Conservation (phyloP, 2,888 invertebrate species). For the Exocentrus adspersus region DNA sequence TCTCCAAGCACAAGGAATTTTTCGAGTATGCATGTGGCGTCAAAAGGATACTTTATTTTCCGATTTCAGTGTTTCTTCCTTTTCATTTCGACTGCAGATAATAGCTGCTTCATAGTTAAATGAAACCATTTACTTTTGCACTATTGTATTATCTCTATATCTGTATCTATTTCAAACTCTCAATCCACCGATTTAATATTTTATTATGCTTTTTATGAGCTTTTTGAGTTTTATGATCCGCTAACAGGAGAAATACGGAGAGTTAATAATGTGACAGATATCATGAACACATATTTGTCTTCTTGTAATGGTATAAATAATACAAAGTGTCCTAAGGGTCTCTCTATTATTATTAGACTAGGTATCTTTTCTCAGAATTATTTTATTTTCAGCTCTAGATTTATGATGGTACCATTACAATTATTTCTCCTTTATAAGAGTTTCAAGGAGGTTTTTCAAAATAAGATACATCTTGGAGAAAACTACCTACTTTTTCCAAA, state of each 20-base stretch:
- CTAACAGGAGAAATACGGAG: constrained; percentile 3
- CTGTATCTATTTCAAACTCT: no score
- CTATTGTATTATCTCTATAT: no score
- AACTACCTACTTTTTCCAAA: no score
- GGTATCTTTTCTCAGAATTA: no score
- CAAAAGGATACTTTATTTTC: constrained; percentile 5
- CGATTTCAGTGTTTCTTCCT: background rate
- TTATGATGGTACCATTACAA: no score
- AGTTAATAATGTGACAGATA: constrained; percentile 4
- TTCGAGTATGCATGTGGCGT: background rate
- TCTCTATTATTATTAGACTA: no score
- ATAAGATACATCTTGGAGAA: no score
- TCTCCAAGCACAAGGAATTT: constrained; percentile 14
- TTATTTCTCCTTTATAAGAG: no score
- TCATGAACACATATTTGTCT: background rate
- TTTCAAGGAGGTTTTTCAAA: no score
- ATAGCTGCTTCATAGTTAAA: no score
- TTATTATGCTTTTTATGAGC: constrained; percentile 4
- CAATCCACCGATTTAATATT: constrained; percentile 16
- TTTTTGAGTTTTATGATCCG: constrained; percentile 12
- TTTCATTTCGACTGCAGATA: background rate
- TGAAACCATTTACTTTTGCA: no score
- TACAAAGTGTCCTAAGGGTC: background rate
- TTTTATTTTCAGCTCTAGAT: no score
- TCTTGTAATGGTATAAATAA: background rate